Conservation (phyloP, 2,797 vertebrate species). For the Trachops cirrhosus region DNA sequence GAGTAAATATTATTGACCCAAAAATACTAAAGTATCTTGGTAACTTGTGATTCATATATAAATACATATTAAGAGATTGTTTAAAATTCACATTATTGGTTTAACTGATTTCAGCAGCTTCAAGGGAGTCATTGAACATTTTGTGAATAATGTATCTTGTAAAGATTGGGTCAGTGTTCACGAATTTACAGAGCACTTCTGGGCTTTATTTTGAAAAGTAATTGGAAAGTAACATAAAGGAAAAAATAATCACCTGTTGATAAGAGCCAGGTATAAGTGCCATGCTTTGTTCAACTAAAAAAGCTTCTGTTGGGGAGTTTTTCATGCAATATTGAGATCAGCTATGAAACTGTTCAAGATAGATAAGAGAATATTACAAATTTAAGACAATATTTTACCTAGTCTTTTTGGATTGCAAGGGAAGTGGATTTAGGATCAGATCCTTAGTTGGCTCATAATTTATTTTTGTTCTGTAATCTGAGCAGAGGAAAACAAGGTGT, state of each 20-base stretch:
- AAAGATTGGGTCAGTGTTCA: slow-evolving; percentile 43
- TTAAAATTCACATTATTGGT: slow-evolving; percentile 76
- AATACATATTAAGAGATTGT: slow-evolving; percentile 61
- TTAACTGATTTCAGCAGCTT: slow-evolving; percentile 52
- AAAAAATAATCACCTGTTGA: background rate
- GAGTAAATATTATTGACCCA: slow-evolving; percentile 54
- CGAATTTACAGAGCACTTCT: slow-evolving; percentile 39
- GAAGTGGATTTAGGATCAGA: background rate
- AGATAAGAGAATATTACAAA: background rate
- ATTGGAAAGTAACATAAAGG: background rate
- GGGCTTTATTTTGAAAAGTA: slow-evolving; percentile 44
- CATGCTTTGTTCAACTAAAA: background rate
- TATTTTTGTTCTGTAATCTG: background rate
- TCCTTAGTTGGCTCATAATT: background rate
- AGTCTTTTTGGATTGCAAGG: background rate
- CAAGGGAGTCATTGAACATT: slow-evolving; percentile 43
- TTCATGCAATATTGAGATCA: background rate
- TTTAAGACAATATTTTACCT: background rate
- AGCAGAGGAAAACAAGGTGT: background rate
- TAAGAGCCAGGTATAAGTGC: background rate
- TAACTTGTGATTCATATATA: slow-evolving; percentile 60
- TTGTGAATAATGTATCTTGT: slow-evolving; percentile 54
- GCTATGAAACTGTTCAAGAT: background rate
- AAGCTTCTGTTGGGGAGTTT: background rate
- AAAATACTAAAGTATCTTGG: slow-evolving; percentile 28